A percentile compares a stretch with the other conserved stretches of the same genome.
These are phyloP conservation scores for Scaptomyza cyrtandrae DNA, from an alignment of 2,888 invertebrate genomes.

Conservation along the genomic window DNA sequence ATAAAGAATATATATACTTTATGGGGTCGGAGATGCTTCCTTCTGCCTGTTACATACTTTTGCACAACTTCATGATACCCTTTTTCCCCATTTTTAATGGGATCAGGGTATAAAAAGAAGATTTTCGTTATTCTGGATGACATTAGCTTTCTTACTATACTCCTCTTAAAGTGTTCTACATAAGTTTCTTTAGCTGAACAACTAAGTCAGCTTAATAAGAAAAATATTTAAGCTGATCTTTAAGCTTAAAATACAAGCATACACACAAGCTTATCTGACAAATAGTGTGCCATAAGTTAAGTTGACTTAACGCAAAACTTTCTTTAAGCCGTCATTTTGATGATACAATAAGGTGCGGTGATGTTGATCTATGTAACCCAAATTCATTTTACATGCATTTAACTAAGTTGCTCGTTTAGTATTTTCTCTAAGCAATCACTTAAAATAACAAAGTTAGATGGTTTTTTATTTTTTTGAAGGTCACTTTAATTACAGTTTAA, in stretches of 20 bases:
- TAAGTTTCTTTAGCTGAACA: too few species aligned
- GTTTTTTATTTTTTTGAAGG: conserved; percentile 29
- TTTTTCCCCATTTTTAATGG: too few species aligned
- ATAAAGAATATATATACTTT: too few species aligned
- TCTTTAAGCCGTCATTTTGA: conserved; percentile 26
- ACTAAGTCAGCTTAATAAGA: too few species aligned
- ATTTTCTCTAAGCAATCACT: conserved; percentile 1
- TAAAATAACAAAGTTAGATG: too few species aligned
- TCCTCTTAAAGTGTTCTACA: too few species aligned
- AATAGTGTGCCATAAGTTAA: conserved; percentile 29
- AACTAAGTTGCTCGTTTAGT: conserved; percentile 1
- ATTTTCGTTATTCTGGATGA: too few species aligned
- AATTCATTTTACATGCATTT: conserved; percentile 20
- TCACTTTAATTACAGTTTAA: conserved; percentile 34
- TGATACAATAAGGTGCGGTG: conserved; percentile 28
- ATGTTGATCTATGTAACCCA: conserved; percentile 22
- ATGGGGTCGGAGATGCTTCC: too few species aligned
- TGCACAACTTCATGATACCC: too few species aligned
- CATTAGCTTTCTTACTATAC: too few species aligned
- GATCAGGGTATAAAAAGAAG: too few species aligned
- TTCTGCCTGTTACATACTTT: too few species aligned
- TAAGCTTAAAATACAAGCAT: neutral
- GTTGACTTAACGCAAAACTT: conserved; percentile 43
- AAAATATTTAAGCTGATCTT: neutral
- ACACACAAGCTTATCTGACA: neutral